Evolutionary conservation across 2,113 vertebrate species (phyloP).

Genomic region (Bucco capensis): DNA sequence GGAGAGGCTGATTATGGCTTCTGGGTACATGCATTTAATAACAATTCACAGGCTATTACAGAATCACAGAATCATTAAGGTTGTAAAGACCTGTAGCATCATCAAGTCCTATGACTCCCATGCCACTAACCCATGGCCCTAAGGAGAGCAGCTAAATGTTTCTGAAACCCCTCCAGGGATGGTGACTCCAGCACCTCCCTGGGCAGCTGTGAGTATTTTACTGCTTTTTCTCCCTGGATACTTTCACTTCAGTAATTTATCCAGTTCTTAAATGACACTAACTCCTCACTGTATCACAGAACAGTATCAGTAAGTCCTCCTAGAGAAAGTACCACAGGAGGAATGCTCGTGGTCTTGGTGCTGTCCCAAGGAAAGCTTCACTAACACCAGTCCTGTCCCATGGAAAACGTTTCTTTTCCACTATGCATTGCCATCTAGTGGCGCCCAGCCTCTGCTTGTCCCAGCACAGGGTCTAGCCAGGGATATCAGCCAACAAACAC

Average conservation of each 20-base stretch:
- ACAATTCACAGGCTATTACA: not conserved
- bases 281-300: not conserved
- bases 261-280: not conserved
- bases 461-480: not conserved
- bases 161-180: no score
- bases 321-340: not conserved
- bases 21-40: not conserved
- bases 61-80: no score
- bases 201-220: not conserved
- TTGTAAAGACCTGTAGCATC: no score
- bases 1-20: not conserved
- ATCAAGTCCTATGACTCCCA: no score
- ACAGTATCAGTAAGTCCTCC: not conserved
- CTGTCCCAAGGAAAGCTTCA: not conserved
- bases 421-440: slow-evolving; percentile 50
- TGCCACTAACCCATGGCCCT: no score
- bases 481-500: no score
- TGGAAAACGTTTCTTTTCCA: not conserved
- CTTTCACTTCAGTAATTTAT: not conserved
- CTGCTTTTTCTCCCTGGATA: not conserved
- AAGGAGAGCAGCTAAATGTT: no score
- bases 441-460: not conserved
- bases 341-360: fast-evolving
- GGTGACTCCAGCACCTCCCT: no score
- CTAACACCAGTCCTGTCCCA: fast-evolving